Conservation (phyloP, 2,888 invertebrate genomes). For the Noctuana brunneofusca region DNA sequence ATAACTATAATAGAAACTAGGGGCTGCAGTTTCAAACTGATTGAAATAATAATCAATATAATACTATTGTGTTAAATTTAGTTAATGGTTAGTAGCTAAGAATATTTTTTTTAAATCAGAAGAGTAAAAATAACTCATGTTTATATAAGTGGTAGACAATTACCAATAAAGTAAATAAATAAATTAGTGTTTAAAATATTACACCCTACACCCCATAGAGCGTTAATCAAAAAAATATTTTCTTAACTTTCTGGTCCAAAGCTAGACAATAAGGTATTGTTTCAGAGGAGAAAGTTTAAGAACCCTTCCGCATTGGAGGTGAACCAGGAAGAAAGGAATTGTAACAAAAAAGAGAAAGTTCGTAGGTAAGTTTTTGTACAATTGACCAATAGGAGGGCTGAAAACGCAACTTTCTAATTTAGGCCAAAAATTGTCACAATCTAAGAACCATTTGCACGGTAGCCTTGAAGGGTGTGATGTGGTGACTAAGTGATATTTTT, state of each 20-base stretch:
- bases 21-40: too few relatives aligned
- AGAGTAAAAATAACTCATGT: too few relatives aligned
- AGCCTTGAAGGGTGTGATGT: slow-evolving; percentile 50
- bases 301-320: slow-evolving; percentile 73
- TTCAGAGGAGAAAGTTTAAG: slow-evolving; percentile 72
- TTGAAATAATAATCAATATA: too few relatives aligned
- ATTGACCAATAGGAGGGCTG: slow-evolving; percentile 64
- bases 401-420: slow-evolving; percentile 74
- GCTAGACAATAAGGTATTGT: slow-evolving; percentile 51
- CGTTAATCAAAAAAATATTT: neutral
- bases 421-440: slow-evolving; percentile 55
- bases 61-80: too few relatives aligned
- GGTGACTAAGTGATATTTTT: slow-evolving; percentile 20
- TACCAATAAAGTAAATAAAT: too few relatives aligned
- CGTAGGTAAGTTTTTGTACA: slow-evolving; percentile 56
- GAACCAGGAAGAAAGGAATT: slow-evolving; percentile 70
- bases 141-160: too few relatives aligned
- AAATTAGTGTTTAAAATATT: neutral
- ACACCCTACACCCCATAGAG: neutral
- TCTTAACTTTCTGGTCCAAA: slow-evolving; percentile 5
- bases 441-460: slow-evolving; percentile 66
- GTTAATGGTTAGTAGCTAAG: too few relatives aligned
- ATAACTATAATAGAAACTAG: too few relatives aligned
- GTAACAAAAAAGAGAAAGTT: slow-evolving; percentile 81
- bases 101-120: too few relatives aligned